phyloP scores from a whole-genome alignment of 1,140 invertebrate genomes.

The Lasioglossum baleicum region DNA sequence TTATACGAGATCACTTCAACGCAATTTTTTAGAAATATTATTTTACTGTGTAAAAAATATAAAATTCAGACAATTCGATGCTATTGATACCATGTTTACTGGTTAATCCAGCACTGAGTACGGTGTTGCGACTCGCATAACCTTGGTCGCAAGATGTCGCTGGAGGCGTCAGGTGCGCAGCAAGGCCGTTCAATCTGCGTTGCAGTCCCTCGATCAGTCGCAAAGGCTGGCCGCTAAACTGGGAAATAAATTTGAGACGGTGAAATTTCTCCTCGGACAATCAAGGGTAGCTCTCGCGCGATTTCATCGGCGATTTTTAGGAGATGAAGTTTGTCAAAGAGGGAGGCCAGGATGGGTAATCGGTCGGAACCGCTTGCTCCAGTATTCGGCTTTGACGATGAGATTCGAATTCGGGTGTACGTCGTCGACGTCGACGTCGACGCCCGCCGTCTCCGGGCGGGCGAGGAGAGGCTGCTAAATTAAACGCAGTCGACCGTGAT shows the following conservation, averaged over 20 bases:
- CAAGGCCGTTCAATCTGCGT: not conserved
- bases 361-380: slow-evolving; percentile 39
- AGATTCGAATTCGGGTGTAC: slow-evolving; percentile 42
- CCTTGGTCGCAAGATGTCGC: not conserved
- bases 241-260: not conserved
- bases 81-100: too few relatives aligned
- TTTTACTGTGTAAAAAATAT: too few relatives aligned
- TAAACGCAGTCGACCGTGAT: slow-evolving; percentile 64
- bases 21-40: too few relatives aligned
- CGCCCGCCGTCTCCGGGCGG: not conserved
- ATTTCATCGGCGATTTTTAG: not conserved
- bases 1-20: too few relatives aligned
- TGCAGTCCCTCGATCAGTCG: not conserved
- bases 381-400: slow-evolving; percentile 48
- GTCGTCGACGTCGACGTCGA: slow-evolving; percentile 9
- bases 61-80: too few relatives aligned
- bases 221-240: not conserved
- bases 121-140: too few relatives aligned
- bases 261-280: not conserved
- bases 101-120: too few relatives aligned
- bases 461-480: slow-evolving; percentile 51
- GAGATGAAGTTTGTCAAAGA: not conserved
- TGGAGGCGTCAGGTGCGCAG: not conserved
- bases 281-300: not conserved
- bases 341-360: slow-evolving; percentile 10